Percentiles rank a stretch among this genome's conserved stretches.
These are phyloP conservation scores for Drosophila buzzatii DNA, from an alignment of 2,888 invertebrate species.

Conservation along the genomic window DNA sequence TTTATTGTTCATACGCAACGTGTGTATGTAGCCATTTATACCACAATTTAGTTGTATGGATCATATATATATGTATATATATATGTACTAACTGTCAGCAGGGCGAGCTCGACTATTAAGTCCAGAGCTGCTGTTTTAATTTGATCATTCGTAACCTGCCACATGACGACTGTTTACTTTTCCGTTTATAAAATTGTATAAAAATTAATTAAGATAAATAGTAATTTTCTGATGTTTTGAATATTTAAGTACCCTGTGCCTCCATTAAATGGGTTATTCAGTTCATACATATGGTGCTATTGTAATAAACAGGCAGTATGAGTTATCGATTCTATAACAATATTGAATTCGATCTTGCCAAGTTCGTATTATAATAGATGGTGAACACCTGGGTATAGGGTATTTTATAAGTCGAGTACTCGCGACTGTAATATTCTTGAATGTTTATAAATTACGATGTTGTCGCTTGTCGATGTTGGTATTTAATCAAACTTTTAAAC, in stretches of 20 bases:
- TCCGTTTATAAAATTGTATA: conserved; percentile 48
- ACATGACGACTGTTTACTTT: conserved; percentile 24
- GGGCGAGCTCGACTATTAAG: conserved; percentile 19
- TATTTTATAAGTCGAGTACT: not conserved
- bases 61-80: conserved; percentile 16
- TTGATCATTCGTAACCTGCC: conserved; percentile 25
- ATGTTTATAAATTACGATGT: conserved; percentile 46
- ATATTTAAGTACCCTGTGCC: conserved; percentile 13
- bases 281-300: conserved; percentile 5
- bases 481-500: conserved; percentile 50
- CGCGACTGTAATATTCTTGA: conserved; percentile 6
- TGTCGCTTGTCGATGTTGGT: conserved; percentile 56
- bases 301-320: conserved; percentile 1
- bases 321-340: not conserved
- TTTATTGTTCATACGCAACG: conserved; percentile 43
- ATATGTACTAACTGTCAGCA: conserved; percentile 13
- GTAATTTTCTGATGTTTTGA: conserved; percentile 34
- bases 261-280: conserved; percentile 5
- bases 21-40: conserved; percentile 40
- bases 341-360: conserved; percentile 4
- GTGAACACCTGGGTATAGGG: conserved; percentile 6
- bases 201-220: conserved; percentile 31
- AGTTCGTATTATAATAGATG: conserved; percentile 32
- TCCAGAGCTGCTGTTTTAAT: conserved; percentile 20
- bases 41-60: conserved; percentile 36